These are phyloP conservation scores for Xenopus petersii DNA, from an alignment of 2,797 vertebrate species.

Conservation along the genomic window DNA sequence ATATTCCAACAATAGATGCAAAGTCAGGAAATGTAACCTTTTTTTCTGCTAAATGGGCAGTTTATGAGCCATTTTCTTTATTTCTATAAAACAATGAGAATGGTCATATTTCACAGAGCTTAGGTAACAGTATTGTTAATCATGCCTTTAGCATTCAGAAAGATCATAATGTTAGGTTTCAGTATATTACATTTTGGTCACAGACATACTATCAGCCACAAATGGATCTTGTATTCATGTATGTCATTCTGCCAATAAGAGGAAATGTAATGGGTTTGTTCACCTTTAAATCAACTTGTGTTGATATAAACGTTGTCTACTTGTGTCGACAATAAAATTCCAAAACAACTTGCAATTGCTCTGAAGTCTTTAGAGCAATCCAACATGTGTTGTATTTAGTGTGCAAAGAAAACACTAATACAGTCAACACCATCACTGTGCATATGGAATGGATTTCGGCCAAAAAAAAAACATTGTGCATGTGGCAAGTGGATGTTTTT, in stretches of 20 bases:
- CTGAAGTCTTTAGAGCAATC: too few relatives aligned
- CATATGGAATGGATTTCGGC: too few relatives aligned
- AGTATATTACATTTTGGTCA: background rate
- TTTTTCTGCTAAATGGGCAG: constrained; percentile 47
- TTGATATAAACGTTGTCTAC: too few relatives aligned
- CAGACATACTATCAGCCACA: background rate
- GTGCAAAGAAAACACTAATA: too few relatives aligned
- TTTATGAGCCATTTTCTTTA: constrained; percentile 38
- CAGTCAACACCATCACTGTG: too few relatives aligned
- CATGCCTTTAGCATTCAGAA: background rate
- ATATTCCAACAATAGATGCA: constrained; percentile 45
- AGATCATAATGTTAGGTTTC: background rate
- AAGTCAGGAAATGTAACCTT: constrained; percentile 38
- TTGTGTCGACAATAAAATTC: too few relatives aligned
- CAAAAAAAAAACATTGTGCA: too few relatives aligned
- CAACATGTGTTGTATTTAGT: too few relatives aligned
- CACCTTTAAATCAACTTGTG: too few relatives aligned
- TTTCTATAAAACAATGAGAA: constrained; percentile 20
- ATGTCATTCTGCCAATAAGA: background rate
- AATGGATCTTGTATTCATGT: background rate
- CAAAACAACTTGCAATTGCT: too few relatives aligned
- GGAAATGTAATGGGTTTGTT: too few relatives aligned
- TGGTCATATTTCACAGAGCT: constrained; percentile 13
- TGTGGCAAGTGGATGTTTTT: too few relatives aligned
- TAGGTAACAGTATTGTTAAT: constrained; percentile 16